Evolutionary conservation across 2,113 vertebrate genomes (phyloP), one percentile per base, ranked within the genome.

Genomic region (Epinephelus cyanopodus): DNA sequence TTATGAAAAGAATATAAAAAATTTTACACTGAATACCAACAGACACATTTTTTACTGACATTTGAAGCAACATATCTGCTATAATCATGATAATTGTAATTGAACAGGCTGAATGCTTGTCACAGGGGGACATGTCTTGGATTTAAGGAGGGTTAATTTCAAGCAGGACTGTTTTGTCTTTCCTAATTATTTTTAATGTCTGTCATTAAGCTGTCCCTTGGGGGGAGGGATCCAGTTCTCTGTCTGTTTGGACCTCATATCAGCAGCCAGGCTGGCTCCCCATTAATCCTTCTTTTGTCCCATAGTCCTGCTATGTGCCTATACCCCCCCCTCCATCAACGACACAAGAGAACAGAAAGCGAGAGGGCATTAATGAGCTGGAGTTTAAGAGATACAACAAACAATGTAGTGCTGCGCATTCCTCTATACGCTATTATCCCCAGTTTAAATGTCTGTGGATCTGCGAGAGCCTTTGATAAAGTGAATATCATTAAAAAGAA

Each of bases 141-240:
- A 75, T 87, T 78, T 80, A 79, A 73, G n/a, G 47, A 60, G 45
- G 73, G 86, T 83, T 93, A 25, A 91, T 94, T 93, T 91, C 68
- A 82, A 87, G 65, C 89, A 81, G 84, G 82, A 68, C 84, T 83
- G 81, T 90, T 90, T 89, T 88, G 89, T 92, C 82, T 90, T 86
- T 89, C 73, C 88, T 94, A 91, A 95, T 95, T 89, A 93, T 94
- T 94, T 93, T 88, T 89, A 92, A 95, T 89, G 81, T 91, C 84
- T 85, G 74, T 94, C 90, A 94, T 95, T 94, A 93, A 47, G 74
- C 66, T 48, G 17, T 90, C 92, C 82, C 87, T 77, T 42, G 67
- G 81, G 91, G 90, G 79, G 56, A 48, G 53, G 48, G 63, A 81
- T 75, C 58, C 71, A 74, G 19, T 88, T 37, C 42, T 88, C 63